phyloP scores from a whole-genome alignment of 2,113 vertebrate genomes.

The Syngnathoides biaculeatus region DNA sequence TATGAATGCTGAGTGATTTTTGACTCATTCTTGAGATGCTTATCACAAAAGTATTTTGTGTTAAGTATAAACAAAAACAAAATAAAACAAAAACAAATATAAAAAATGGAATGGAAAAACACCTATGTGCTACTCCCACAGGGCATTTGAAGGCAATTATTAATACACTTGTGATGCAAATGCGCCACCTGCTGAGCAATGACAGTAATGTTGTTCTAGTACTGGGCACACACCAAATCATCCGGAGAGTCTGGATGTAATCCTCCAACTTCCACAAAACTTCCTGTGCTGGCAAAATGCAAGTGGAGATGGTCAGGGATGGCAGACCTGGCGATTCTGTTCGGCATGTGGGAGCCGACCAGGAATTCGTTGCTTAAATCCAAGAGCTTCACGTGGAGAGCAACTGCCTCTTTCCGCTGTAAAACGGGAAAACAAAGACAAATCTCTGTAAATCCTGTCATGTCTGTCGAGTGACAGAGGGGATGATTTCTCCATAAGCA shows the following conservation, averaged over 20 bases:
- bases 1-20: neutral
- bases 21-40: neutral
- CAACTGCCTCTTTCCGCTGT: slow-evolving; percentile 86
- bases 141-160: neutral
- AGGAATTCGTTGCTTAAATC: slow-evolving; percentile 89
- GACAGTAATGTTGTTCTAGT: neutral
- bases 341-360: slow-evolving; percentile 81
- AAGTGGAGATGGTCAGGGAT: slow-evolving; percentile 82
- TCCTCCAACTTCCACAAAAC: slow-evolving; percentile 78
- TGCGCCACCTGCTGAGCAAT: slow-evolving; percentile 53
- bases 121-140: neutral
- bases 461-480: neutral
- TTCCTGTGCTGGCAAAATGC: slow-evolving; percentile 80
- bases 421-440: slow-evolving; percentile 3
- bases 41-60: neutral
- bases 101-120: neutral
- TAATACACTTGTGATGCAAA: neutral
- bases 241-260: slow-evolving; percentile 84
- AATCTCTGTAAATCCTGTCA: neutral
- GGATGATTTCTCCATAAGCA: neutral
- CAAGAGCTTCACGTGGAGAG: slow-evolving; percentile 85
- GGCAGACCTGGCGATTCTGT: slow-evolving; percentile 79
- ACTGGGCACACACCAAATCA: slow-evolving; percentile 79
- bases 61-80: neutral
- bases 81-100: too few species aligned